phyloP scores from a whole-genome alignment of 2,113 vertebrate species.

The Passer montanus region DNA sequence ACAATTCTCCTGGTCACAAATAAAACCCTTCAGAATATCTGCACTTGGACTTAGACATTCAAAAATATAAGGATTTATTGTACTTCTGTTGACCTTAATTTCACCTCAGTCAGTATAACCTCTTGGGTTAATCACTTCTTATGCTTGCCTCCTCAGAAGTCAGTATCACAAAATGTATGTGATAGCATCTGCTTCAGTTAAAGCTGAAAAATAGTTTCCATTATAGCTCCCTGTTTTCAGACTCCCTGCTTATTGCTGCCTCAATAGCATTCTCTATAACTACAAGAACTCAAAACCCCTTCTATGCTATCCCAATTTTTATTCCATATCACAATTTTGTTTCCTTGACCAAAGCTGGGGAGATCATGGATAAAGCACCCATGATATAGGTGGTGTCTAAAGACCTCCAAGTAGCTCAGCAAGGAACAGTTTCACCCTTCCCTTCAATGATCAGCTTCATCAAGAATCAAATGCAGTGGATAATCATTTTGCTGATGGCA shows the following conservation, averaged over 20 bases:
- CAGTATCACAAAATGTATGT: not conserved
- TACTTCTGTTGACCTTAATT: constrained; percentile 33
- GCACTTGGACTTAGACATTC: not conserved
- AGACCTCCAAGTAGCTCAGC: not conserved
- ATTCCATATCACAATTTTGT: not conserved
- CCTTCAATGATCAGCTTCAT: not conserved
- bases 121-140: constrained; percentile 39
- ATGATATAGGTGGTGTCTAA: not conserved
- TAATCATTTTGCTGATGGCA: not conserved
- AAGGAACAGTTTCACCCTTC: not conserved
- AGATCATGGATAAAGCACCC: not conserved
- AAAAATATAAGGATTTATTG: constrained; percentile 3
- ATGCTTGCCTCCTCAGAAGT: not conserved
- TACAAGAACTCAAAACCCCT: not conserved
- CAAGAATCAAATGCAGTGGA: not conserved
- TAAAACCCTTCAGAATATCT: not conserved
- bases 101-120: constrained; percentile 13
- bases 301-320: not conserved
- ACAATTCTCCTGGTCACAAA: not conserved
- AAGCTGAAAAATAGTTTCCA: constrained; percentile 50
- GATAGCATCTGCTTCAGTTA: not conserved
- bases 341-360: not conserved
- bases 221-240: constrained; percentile 20
- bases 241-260: not conserved
- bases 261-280: not conserved